Base-by-base conservation (phyloP, 2,797 vertebrate species). In the Microctenopoma stevenorrisi region DNA sequence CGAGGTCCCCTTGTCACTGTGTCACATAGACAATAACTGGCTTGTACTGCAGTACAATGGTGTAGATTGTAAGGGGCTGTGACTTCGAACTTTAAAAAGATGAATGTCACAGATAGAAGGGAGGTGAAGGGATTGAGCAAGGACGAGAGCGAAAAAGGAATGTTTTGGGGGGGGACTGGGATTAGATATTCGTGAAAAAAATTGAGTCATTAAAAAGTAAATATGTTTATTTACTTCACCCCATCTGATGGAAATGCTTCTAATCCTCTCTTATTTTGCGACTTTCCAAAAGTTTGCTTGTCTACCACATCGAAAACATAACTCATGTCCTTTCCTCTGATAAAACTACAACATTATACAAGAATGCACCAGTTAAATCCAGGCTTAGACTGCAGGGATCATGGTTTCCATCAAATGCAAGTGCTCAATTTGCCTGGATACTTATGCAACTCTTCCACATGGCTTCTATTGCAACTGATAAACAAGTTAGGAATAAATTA, bases 1-100 rank as follows among this genome's bases (percentile, higher is more conserved):
- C 53, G 38, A 81, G 60, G 81, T 87, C 79, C 67, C 66, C 80
- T 81, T 79, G 89, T 91, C 80, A 37, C 84, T 0, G 78, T 43
- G 75, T 85, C 78, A 68, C 75, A 38, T 0, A 13, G 50, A 93
- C 88, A 92, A 90, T 84, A 77, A 22, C 58, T 6, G 47, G 48
- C 60, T 88, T 92, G 89, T 93, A 9, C 37, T 14, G 42, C 38
- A 44, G 74, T 63, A 88, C 85, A 91, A 86, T 77, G 59, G 70
- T 62, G 42, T n/a, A 2, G 72, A 64, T 38, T 82, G 52, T 62
- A 25, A 49, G 8, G 9, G 55, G 66, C 77, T 72, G 69, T 69
- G 86, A 85, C 72, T 76, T 30, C 48, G 79, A 79, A 69, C 54
- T 57, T 74, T 62, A 64, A 74, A 76, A 71, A 83, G 78, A 85